Evolutionary conservation across 2,888 invertebrate species (phyloP).

Genomic region (Nineta flava): DNA sequence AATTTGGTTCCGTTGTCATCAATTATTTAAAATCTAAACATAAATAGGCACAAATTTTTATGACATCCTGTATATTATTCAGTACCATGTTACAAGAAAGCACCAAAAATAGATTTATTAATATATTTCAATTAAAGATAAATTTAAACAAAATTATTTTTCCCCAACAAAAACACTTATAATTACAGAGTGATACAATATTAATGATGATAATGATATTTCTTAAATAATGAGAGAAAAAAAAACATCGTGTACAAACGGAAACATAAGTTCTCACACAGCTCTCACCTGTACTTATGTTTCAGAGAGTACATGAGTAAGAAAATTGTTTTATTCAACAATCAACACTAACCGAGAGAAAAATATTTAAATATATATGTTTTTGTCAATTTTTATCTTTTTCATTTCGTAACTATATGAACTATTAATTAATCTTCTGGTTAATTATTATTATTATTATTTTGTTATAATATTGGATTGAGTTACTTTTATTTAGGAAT

Average conservation of each 20-base stretch:
- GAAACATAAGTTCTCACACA: slow-evolving; percentile 8
- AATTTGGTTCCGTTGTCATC: too few species aligned
- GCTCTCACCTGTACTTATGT: slow-evolving; percentile 7
- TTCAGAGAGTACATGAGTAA: slow-evolving; percentile 7
- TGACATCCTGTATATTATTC: too few species aligned
- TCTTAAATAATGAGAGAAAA: slow-evolving; percentile 10
- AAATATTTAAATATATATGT: background rate
- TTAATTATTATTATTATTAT: background rate
- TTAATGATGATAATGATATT: too few species aligned
- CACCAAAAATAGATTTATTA: too few species aligned
- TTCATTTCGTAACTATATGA: background rate
- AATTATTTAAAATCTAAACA: too few species aligned
- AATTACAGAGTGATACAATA: too few species aligned
- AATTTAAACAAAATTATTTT: too few species aligned
- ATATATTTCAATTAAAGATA: too few species aligned
- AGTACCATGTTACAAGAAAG: too few species aligned
- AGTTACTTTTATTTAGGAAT: background rate
- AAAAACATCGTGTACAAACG: slow-evolving; percentile 12
- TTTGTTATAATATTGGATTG: background rate
- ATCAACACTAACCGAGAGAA: slow-evolving; percentile 7
- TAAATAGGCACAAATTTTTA: too few species aligned
- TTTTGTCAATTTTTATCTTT: background rate
- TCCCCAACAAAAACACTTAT: too few species aligned
- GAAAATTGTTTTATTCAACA: slow-evolving; percentile 5
- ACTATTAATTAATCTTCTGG: too few species aligned